Conservation (phyloP, 2,113 vertebrate genomes). For the Pomatostomus ruficeps region DNA sequence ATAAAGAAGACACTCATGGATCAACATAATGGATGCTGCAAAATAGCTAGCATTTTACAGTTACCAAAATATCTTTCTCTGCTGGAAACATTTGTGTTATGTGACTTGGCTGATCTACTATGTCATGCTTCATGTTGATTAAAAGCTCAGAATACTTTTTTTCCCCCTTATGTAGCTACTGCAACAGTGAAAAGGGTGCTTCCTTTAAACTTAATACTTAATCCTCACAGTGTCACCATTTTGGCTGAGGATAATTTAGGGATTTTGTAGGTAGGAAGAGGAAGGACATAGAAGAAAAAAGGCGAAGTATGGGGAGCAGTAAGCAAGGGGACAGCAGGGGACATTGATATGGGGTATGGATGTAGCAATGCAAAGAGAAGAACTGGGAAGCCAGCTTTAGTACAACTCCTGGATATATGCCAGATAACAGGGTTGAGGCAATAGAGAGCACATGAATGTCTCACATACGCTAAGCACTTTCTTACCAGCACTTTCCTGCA, state of each 20-base stretch:
- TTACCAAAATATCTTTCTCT: not conserved
- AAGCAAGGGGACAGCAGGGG: not conserved
- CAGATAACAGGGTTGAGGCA: not conserved
- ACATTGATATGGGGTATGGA: not conserved
- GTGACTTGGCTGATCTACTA: not conserved
- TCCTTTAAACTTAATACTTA: not conserved
- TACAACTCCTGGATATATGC: not conserved
- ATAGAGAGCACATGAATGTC: not conserved
- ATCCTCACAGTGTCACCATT: not conserved
- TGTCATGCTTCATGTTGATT: not conserved
- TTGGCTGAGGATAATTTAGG: not conserved
- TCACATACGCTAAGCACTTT: not conserved
- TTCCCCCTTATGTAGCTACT: accelerated
- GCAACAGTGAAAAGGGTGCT: not conserved
- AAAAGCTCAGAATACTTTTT: not conserved
- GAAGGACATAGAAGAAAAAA: not conserved
- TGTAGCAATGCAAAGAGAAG: not conserved
- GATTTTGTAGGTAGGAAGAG: not conserved
- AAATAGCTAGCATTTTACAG: not conserved
- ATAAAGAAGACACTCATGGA: not conserved
- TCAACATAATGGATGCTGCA: not conserved
- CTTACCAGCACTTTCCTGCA: not conserved
- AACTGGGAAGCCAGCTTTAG: not conserved
- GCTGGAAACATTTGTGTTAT: not conserved
- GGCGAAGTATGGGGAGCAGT: not conserved